Base-by-base conservation (phyloP, 2,797 vertebrate species). In the Nannoperca australis region DNA sequence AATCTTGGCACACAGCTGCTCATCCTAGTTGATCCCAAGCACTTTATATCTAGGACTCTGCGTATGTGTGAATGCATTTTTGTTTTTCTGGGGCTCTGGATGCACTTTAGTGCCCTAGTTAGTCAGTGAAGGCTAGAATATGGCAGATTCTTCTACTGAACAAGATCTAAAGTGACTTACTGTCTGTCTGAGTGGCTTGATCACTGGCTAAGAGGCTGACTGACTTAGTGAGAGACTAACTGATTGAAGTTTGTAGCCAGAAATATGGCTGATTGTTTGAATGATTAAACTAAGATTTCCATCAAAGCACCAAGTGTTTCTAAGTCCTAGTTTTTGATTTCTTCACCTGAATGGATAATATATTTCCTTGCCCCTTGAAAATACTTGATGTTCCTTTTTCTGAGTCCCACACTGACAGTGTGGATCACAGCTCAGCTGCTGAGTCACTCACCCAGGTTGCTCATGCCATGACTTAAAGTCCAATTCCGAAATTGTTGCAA, bases 371-470 rank as follows among this genome's bases (percentile, higher is more conserved):
- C 68, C 59, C 63, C 74, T 79, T 47, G 27, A 78, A 82, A 73
- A 87, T 70, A 73, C 76, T 76, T 65, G 30, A 73, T 61, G 66
- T 78, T 85, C 68, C 58, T 85, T 67, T 73, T 76, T 85, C 88
- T 69, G 62, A 89, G 80, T 87, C 89, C 88, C 85, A 90, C 91
- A 85, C 82, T 86, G 86, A 82, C 79, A 83, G 78, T 67, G 85
- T 86, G 83, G 86, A 89, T 91, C 86, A 79, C 86, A 89, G 87
- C 87, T 90, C 83, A 78, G 88, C 81, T 44, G 54, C 89, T 91
- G 92, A 93, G 76, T 92, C 92, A 93, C 67, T 78, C 86, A 87
- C 79, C 68, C 56, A 77, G 85, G 88, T 92, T 92, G 81, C 82
- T 87, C 81, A 75, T 87, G 80, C 73, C 60, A 22, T 72, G 78